Evolutionary conservation across 2,113 vertebrate genomes (phyloP), one percentile per base, ranked within the genome.

Genomic region (Oncorhynchus masou): DNA sequence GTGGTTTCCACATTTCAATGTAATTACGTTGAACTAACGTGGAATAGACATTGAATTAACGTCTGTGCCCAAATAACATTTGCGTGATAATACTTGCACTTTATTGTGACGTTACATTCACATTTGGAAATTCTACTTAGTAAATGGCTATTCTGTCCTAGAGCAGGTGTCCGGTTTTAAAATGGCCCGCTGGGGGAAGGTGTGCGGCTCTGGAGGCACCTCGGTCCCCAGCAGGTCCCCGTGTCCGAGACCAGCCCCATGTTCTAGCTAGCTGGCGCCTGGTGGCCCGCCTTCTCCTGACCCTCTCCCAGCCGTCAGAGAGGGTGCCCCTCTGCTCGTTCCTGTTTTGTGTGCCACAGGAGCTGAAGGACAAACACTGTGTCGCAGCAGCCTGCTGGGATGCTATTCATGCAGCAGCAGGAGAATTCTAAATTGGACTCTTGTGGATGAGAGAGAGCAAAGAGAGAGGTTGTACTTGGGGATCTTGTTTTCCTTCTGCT

Each of bases 301-400:
- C 34, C 51, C 34, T 0, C 0, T 71, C 24, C 71, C 62, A 68
- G 27, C 39, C 73, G 24, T 57, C 71, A 69, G 59, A 83, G 66
- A 59, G 62, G 24, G 73, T 68, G 77, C 57, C 4, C 9, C 20
- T 19, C 19, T 24, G 62, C 74, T 79, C 3, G 65, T 76, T 76
- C 81, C 68, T 22, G 70, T 83, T 84, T 85, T 84, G 71, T 82
- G 66, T 68, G 71, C 65, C 80, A 85, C 71, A 78, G 83, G 75
- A 79, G 84, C 68, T 89, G 79, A 88, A 90, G 84, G 87, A 83
- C 88, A 89, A 84, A 86, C 80, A 76, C 77, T 81, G 74, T 78
- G 76, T 75, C 74, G 48, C 75, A 77, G 75, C 73, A 77, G 74
- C 68, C 78, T 81, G 80, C 79, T 83, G 85, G 82, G 74, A 79